Base-by-base conservation (phyloP, 2,888 invertebrate genomes). In the Xiphydria camelus region DNA sequence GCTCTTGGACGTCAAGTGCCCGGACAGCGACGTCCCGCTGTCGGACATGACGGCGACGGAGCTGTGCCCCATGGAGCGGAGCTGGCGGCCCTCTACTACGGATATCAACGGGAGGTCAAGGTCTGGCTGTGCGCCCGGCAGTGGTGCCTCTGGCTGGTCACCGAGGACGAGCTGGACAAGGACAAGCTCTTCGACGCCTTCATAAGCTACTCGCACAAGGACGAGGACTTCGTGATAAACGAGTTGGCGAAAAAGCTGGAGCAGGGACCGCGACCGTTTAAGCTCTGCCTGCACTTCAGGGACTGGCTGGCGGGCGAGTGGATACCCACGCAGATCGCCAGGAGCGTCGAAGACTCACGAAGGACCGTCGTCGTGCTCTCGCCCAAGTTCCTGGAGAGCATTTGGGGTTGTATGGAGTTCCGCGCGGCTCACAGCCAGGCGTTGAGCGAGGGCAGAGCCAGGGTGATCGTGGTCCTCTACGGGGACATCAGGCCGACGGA, bases 351-450 rank as follows among this genome's bases (percentile, higher is more conserved):
- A 17, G 79, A 82, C 22, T 87, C 87, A 0, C 76, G 84, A 17
- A 76, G 87, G 25, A 83, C 88, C 23, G 77, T 87, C 49, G 80
- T 84, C 2, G 76, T 89, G 49, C 73, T 87, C 34, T 82, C 84
- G 10, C 77, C 83, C 55, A 83, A 85, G 73, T 88, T 86, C 63
- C 70, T 87, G 3, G 80, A 85, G 49, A 87, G 86, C 47, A 80
- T 82, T 4, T 88, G 88, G 88, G 84, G 85, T 0, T 78, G 80
- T 53, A 78, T 85, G 76, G 87, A 88, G 66, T 87, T 88, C 64
- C 78, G 82, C 25, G 79, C 83, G 9, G 84, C 87, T n/a, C 82
- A 90, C 74, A 79, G 79, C 43, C 76, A 84, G 65, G 83, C 88
- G 25, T 70, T 85, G 17, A 80, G 78, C 22, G 83, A 86, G 55